A percentile compares a stretch with the other conserved stretches of the same genome.
Conservation (phyloP, 2,888 invertebrate species). For the Podabrus alpinus region DNA sequence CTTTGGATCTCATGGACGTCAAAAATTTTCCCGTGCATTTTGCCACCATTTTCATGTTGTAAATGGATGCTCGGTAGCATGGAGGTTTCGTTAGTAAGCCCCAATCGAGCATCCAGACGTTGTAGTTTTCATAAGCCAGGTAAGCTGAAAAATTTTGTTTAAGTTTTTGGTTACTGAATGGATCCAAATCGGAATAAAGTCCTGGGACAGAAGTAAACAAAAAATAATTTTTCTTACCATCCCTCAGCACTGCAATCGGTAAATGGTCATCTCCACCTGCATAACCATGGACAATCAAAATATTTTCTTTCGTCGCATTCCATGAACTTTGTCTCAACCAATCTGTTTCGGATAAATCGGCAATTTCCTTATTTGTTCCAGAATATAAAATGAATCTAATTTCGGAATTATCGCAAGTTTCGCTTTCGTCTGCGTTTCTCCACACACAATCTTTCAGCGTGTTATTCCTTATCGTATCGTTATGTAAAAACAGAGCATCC, state of each 20-base stretch:
- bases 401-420: constrained; percentile 74
- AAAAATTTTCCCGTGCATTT: constrained; percentile 70
- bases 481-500: constrained; percentile 67
- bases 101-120: constrained; percentile 80
- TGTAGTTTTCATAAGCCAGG: constrained; percentile 72
- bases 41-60: constrained; percentile 73
- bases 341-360: constrained; percentile 60
- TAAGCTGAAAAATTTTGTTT: constrained; percentile 62
- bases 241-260: constrained; percentile 73
- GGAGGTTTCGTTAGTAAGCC: constrained; percentile 70
- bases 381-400: constrained; percentile 68
- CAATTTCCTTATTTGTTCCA: constrained; percentile 56
- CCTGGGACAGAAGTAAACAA: no score
- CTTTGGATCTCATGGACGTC: constrained; percentile 66
- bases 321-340: constrained; percentile 75
- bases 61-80: constrained; percentile 71
- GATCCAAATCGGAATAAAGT: no score
- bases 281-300: constrained; percentile 76
- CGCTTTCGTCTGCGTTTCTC: constrained; percentile 66
- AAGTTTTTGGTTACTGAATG: background rate
- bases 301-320: constrained; percentile 71
- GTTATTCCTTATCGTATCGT: constrained; percentile 62
- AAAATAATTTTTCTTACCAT: constrained; percentile 59
- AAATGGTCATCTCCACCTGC: constrained; percentile 76
- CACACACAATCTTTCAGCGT: constrained; percentile 72